Evolutionary conservation across 2,888 invertebrate species (phyloP).

Genomic region (Xanthostigma xanthostigma): DNA sequence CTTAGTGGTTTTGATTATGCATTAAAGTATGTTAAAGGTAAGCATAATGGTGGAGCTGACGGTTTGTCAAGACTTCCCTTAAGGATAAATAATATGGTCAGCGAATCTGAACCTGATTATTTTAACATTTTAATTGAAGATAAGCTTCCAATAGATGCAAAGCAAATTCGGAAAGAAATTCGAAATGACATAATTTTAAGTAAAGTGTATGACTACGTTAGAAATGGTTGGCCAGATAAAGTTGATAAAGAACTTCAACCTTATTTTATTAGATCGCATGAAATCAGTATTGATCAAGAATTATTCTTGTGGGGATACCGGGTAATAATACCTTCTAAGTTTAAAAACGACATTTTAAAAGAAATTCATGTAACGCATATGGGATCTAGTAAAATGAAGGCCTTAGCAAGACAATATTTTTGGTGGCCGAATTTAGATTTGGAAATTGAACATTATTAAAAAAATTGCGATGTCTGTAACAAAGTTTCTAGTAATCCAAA

Average conservation of each 20-base stretch:
- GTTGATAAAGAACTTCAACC: too few relatives aligned
- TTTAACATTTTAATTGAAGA: too few relatives aligned
- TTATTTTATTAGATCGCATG: too few relatives aligned
- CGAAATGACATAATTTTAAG: too few relatives aligned
- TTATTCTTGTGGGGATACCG: background rate
- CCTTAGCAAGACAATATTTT: background rate
- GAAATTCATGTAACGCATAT: background rate
- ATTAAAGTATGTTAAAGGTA: too few relatives aligned
- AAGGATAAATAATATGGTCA: background rate
- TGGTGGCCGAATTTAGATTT: background rate
- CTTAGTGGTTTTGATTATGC: too few relatives aligned
- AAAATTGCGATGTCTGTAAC: background rate
- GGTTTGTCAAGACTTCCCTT: conserved; percentile 10
- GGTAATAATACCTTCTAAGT: background rate
- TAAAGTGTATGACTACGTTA: too few relatives aligned
- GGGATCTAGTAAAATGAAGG: background rate
- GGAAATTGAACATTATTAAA: background rate
- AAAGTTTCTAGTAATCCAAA: too few relatives aligned
- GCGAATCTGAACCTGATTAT: background rate
- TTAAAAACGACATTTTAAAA: background rate
- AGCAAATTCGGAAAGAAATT: too few relatives aligned
- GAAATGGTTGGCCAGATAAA: too few relatives aligned
- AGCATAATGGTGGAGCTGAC: conserved; percentile 7
- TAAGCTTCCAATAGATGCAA: too few relatives aligned
- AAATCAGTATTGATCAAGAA: too few relatives aligned